Conservation (phyloP, 2,113 vertebrate species). For the Choloepus hoffmanni region DNA sequence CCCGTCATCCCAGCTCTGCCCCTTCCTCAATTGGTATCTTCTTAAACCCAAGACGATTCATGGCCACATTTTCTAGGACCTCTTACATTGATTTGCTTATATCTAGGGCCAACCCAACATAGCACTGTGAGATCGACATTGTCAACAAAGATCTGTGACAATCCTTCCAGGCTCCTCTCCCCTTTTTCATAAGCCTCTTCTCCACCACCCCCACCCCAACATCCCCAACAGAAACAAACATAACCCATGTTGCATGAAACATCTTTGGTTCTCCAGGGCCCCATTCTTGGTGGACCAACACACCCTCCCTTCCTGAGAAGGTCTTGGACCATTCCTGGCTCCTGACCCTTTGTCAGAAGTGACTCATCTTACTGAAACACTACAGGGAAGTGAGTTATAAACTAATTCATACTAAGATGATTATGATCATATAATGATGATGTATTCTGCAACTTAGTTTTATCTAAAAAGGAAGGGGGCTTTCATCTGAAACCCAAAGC, state of each 20-base stretch:
- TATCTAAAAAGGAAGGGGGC: not conserved
- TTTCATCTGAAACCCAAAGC: not conserved
- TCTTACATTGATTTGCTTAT: not conserved
- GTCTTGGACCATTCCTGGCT: not conserved
- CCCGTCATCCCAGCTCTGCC: not conserved
- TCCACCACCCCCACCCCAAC: not conserved
- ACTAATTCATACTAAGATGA: not conserved
- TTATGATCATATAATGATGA: not conserved
- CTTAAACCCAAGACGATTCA: not conserved
- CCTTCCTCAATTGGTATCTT: not conserved
- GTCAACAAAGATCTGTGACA: not conserved
- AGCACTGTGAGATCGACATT: not conserved
- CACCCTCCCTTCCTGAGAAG: not conserved
- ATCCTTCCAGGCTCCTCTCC: not conserved
- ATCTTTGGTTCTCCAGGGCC: not conserved
- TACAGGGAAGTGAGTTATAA: not conserved
- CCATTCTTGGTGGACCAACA: accelerated
- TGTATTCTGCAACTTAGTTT: not conserved
- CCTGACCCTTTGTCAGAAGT: not conserved
- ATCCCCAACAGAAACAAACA: not conserved
- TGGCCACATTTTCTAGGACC: not conserved
- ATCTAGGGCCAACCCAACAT: not conserved
- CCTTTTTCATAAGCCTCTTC: not conserved
- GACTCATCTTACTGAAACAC: not conserved
- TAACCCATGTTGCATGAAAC: accelerated